Conservation (phyloP, 2,797 vertebrate genomes). For the Alosa sapidissima region DNA sequence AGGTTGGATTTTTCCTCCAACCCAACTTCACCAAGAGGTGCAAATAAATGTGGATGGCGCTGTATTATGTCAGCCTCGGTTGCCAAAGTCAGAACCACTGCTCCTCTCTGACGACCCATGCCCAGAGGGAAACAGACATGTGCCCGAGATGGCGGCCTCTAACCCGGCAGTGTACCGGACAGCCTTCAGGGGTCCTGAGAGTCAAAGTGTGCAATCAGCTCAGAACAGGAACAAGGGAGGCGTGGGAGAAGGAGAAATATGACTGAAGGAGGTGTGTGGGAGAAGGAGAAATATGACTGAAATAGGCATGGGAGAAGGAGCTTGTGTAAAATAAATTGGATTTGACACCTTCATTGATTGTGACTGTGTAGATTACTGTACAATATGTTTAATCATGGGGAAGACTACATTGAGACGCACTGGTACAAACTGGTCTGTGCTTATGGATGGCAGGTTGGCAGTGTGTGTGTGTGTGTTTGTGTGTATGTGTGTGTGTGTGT, state of each 20-base stretch:
- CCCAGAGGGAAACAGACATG: background rate
- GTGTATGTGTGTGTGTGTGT: background rate
- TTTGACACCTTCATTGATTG: constrained; percentile 3
- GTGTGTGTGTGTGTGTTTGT: too few relatives aligned
- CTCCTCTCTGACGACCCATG: background rate
- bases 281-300: background rate
- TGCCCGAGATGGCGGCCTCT: background rate
- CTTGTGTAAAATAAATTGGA: background rate
- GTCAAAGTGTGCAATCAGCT: background rate
- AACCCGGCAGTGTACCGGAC: background rate
- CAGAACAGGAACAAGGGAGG: background rate
- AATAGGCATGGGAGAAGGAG: background rate
- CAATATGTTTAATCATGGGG: background rate
- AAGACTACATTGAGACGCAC: background rate
- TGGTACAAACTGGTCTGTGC: background rate
- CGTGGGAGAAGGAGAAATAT: too few relatives aligned
- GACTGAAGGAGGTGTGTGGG: too few relatives aligned
- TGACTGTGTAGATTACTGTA: background rate
- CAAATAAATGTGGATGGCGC: too few relatives aligned
- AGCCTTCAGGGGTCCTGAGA: background rate
- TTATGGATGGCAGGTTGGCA: background rate
- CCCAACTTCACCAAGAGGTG: too few relatives aligned
- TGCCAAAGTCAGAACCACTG: background rate
- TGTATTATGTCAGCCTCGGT: background rate
- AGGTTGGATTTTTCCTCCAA: too few relatives aligned